phyloP scores from a whole-genome alignment of 2,888 invertebrate species.

The Cheilosia impressa region DNA sequence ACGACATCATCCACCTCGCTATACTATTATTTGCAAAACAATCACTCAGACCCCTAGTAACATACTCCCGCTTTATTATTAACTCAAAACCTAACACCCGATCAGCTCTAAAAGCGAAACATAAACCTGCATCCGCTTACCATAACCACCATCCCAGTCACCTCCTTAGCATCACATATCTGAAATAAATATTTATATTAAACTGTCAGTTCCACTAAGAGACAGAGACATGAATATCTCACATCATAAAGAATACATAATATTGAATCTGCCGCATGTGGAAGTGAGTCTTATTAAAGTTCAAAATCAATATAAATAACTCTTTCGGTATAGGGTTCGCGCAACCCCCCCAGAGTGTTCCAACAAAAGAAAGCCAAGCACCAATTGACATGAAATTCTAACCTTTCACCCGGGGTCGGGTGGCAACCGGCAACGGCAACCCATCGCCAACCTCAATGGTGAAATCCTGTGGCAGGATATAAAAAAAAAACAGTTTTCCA shows the following conservation, averaged over 20 bases:
- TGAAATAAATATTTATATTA: constrained; percentile 48
- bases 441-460: constrained; percentile 64
- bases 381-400: constrained; percentile 74
- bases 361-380: constrained; percentile 61
- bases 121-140: background rate
- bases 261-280: constrained; percentile 63
- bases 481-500: constrained; percentile 70
- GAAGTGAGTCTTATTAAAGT: constrained; percentile 74
- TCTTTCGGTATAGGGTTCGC: constrained; percentile 20
- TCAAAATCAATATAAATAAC: constrained; percentile 74
- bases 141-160: background rate
- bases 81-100: constrained; percentile 2
- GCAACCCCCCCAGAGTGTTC: background rate
- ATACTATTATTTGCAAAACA: constrained; percentile 19
- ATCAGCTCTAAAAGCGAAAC: background rate
- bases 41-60: constrained; percentile 27
- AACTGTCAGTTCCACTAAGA: constrained; percentile 67
- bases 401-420: constrained; percentile 50
- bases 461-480: constrained; percentile 71
- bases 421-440: constrained; percentile 18
- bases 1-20: background rate
- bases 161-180: background rate
- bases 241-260: constrained; percentile 52
- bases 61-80: constrained; percentile 1
- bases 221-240: constrained; percentile 38